Evolutionary conservation across 2,797 vertebrate species (phyloP).

Genomic region (Chaetophractus vellerosus): DNA sequence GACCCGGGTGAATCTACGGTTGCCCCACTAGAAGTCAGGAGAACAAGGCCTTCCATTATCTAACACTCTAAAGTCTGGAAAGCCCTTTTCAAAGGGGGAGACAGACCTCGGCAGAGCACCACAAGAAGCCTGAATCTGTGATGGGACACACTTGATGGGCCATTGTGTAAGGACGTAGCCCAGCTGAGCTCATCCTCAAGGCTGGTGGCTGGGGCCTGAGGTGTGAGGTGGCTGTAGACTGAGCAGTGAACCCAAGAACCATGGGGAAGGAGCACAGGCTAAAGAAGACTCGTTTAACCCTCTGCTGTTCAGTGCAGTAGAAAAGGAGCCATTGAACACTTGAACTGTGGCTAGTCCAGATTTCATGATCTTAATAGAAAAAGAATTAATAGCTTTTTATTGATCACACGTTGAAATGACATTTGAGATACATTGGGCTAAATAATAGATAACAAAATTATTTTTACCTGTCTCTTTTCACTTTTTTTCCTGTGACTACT

Average conservation of each 20-base stretch:
- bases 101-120: not conserved
- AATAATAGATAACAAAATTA: not conserved
- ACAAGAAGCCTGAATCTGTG: not conserved
- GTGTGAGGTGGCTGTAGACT: not conserved
- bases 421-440: not conserved
- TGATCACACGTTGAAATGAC: not conserved
- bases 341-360: not conserved
- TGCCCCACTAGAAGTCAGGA: not conserved
- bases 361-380: not conserved
- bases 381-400: not conserved
- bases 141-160: accelerated
- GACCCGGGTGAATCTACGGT: not conserved
- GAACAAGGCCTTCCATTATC: not conserved
- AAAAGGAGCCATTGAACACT: too few relatives aligned
- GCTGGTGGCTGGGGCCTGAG: not conserved
- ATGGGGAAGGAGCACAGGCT: not conserved
- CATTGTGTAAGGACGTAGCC: not conserved
- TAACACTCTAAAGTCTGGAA: not conserved
- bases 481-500: not conserved
- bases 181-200: not conserved
- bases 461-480: not conserved
- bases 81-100: not conserved
- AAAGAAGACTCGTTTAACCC: not conserved
- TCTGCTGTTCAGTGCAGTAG: not conserved
- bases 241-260: not conserved